Conservation (phyloP, 2,888 invertebrate genomes). For the Tachystola acroxantha region DNA sequence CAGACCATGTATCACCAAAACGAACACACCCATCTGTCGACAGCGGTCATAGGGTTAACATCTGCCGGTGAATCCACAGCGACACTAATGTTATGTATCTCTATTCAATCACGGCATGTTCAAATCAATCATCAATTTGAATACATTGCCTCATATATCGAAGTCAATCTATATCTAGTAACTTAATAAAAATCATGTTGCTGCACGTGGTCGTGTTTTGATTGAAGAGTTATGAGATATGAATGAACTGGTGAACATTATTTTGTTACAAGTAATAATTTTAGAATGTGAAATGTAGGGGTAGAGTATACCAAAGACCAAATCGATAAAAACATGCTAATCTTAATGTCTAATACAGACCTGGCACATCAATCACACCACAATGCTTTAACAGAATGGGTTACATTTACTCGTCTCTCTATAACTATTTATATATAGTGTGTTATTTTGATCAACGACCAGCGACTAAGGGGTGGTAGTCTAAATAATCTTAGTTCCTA, state of each 20-base stretch:
- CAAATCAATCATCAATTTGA: constrained; percentile 76
- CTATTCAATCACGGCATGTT: constrained; percentile 70
- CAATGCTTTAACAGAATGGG: too few species aligned
- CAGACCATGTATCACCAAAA: constrained; percentile 7
- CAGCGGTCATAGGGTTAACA: constrained; percentile 57
- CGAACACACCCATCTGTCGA: constrained; percentile 40
- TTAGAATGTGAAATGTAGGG: too few species aligned
- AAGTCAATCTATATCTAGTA: constrained; percentile 35
- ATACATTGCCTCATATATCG: constrained; percentile 57
- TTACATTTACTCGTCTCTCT: too few species aligned
- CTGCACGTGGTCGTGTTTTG: constrained; percentile 29
- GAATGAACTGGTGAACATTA: constrained; percentile 33
- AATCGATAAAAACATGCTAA: too few species aligned
- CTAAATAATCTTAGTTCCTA: too few species aligned
- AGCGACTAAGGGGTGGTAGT: too few species aligned
- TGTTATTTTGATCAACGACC: too few species aligned
- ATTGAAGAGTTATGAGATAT: constrained; percentile 36
- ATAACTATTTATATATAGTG: too few species aligned
- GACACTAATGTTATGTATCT: constrained; percentile 74
- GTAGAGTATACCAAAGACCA: too few species aligned
- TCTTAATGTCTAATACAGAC: too few species aligned
- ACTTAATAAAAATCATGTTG: constrained; percentile 22
- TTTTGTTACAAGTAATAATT: too few species aligned
- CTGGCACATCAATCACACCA: too few species aligned
- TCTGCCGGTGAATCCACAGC: constrained; percentile 39